Evolutionary conservation across 64 coral and sea anemone genomes (phyloP).

Genomic region (Astreopora myriophthalma): DNA sequence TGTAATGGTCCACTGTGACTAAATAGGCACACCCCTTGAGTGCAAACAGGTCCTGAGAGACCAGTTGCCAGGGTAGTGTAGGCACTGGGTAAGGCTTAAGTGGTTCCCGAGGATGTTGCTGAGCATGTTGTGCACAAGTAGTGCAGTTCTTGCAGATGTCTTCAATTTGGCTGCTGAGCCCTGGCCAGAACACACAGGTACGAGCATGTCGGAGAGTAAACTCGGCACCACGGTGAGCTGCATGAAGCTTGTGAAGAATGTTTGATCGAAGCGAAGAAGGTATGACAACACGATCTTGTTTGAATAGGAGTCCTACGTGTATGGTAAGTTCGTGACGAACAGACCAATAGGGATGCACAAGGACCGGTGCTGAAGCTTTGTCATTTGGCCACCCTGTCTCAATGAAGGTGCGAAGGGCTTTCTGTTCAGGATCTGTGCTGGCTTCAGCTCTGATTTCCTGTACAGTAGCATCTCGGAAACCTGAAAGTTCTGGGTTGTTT

Average conservation of each 20-base stretch:
- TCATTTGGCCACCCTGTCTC: slow-evolving; percentile 51
- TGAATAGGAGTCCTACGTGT: slow-evolving; percentile 61
- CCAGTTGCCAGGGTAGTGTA: slow-evolving; percentile 63
- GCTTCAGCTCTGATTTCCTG: slow-evolving; percentile 56
- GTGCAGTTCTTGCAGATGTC: slow-evolving; percentile 50
- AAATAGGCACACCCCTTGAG: slow-evolving; percentile 59
- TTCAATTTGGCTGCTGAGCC: slow-evolving; percentile 36
- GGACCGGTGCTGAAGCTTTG: slow-evolving; percentile 28
- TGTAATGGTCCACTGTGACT: slow-evolving; percentile 74
- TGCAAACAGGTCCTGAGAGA: slow-evolving; percentile 70
- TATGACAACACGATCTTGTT: slow-evolving; percentile 71
- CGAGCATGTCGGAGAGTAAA: slow-evolving; percentile 59
- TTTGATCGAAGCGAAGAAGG: slow-evolving; percentile 40
- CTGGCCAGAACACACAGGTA: slow-evolving; percentile 76
- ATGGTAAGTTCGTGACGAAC: slow-evolving; percentile 51
- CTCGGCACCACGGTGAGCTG: slow-evolving; percentile 47
- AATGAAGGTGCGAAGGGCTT: slow-evolving; percentile 10
- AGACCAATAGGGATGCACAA: slow-evolving; percentile 55
- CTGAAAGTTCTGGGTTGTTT: slow-evolving; percentile 3
- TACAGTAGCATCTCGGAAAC: slow-evolving; percentile 57
- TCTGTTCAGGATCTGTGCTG: slow-evolving; percentile 58
- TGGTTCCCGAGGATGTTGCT: slow-evolving; percentile 58
- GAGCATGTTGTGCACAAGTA: slow-evolving; percentile 47
- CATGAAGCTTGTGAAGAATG: slow-evolving; percentile 58
- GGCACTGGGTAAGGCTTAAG: slow-evolving; percentile 62